Evolutionary conservation across 2,113 vertebrate genomes (phyloP).

Genomic region (Athene cunicularia): DNA sequence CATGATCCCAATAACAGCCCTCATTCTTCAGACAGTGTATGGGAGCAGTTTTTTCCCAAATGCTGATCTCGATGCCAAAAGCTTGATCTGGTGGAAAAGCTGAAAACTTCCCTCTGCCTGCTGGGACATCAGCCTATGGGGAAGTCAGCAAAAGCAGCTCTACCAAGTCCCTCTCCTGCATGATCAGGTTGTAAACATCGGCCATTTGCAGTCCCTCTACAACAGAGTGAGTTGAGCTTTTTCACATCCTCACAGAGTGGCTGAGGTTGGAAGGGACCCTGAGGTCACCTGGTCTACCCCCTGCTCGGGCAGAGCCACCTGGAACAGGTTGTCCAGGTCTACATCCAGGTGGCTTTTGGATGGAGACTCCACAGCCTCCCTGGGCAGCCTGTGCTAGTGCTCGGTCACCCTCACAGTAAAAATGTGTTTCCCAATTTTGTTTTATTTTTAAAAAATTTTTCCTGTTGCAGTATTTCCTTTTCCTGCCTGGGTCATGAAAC

Average conservation of each 20-base stretch:
- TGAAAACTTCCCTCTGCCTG: not conserved
- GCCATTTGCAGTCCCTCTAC: not conserved
- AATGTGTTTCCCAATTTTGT: not conserved
- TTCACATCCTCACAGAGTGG: not conserved
- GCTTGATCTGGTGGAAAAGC: not conserved
- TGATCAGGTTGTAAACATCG: not conserved
- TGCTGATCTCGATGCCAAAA: not conserved
- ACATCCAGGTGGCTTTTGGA: rapidly evolving
- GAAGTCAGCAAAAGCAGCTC: not conserved
- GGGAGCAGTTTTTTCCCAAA: not conserved
- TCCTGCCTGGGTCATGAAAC: not conserved
- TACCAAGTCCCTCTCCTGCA: not conserved
- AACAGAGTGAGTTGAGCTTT: not conserved
- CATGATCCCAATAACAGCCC: not conserved
- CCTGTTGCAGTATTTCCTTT: not conserved
- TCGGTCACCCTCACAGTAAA: not conserved
- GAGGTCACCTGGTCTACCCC: not conserved
- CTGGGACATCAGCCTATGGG: not conserved
- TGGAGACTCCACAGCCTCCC: not conserved
- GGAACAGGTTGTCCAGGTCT: rapidly evolving
- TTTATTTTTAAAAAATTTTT: not conserved
- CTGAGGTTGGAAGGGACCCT: not conserved
- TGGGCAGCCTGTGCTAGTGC: not conserved
- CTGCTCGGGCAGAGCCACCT: not conserved
- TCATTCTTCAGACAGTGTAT: not conserved